Conservation (phyloP, 2,113 vertebrate species). For the Clarias batrachus region DNA sequence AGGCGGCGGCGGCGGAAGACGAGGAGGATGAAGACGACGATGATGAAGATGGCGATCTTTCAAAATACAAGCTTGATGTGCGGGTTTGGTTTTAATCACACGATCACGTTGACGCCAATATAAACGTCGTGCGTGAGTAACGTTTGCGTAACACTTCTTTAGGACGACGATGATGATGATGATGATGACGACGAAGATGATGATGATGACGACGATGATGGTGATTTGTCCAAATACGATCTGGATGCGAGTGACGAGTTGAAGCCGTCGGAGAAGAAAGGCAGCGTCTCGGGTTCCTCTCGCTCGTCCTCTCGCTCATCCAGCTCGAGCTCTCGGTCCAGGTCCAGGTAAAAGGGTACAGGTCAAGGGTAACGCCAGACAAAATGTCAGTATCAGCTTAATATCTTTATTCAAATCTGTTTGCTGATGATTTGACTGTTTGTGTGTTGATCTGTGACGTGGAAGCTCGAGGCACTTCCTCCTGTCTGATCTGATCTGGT, state of each 20-base stretch:
- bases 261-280: constrained; percentile 75
- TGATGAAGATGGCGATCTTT: constrained; percentile 91
- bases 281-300: constrained; percentile 89
- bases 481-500: not conserved
- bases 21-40: constrained; percentile 90
- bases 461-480: not conserved
- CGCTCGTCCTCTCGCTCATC: constrained; percentile 85
- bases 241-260: constrained; percentile 89
- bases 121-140: not conserved
- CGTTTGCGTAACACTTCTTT: not conserved
- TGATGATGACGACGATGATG: constrained; percentile 72
- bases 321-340: constrained; percentile 96
- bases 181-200: constrained; percentile 63
- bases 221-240: constrained; percentile 95
- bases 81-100: constrained; percentile 48
- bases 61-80: constrained; percentile 96
- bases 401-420: constrained; percentile 69
- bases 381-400: constrained; percentile 99
- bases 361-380: constrained; percentile 98
- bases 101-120: accelerated
- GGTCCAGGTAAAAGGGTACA: constrained; percentile 99
- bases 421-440: not conserved
- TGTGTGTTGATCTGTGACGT: constrained; percentile 18
- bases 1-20: constrained; percentile 75
- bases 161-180: constrained; percentile 88